Conservation (phyloP, 2,888 invertebrate species). For the Agrochola lychnidis region DNA sequence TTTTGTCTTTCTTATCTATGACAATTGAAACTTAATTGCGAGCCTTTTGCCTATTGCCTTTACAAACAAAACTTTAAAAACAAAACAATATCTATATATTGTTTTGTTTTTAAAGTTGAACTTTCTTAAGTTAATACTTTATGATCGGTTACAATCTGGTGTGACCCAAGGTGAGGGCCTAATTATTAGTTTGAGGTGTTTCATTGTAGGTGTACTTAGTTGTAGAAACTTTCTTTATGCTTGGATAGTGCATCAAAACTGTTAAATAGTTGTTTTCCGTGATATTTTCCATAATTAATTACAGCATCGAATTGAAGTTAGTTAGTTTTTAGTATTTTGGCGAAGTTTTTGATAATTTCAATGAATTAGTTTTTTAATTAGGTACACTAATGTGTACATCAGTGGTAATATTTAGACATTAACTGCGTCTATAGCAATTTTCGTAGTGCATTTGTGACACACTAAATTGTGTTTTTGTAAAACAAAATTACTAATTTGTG, state of each 20-base stretch:
- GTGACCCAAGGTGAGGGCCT: background rate
- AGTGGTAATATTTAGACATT: background rate
- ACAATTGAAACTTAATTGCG: background rate
- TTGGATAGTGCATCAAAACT: background rate
- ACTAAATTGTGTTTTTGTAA: background rate
- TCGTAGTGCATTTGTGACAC: background rate
- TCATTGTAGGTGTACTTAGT: no score
- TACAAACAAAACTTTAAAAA: no score
- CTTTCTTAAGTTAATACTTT: background rate
- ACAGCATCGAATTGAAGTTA: background rate
- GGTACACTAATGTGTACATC: background rate
- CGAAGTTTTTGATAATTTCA: background rate
- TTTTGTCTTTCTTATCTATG: background rate
- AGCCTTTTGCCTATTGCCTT: no score
- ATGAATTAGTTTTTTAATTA: background rate
- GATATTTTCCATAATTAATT: background rate
- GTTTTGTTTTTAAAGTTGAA: background rate
- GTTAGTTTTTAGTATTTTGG: background rate
- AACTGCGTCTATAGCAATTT: background rate
- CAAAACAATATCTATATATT: background rate
- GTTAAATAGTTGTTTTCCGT: background rate
- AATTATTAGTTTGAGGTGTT: background rate
- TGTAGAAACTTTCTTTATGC: background rate
- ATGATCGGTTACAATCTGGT: background rate
- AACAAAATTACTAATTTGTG: background rate